Percentiles rank a stretch among this genome's conserved stretches.
Conservation (phyloP, 30 jellyfish, hydroid and myxozoan genomes). For the Morbakka virulenta region DNA sequence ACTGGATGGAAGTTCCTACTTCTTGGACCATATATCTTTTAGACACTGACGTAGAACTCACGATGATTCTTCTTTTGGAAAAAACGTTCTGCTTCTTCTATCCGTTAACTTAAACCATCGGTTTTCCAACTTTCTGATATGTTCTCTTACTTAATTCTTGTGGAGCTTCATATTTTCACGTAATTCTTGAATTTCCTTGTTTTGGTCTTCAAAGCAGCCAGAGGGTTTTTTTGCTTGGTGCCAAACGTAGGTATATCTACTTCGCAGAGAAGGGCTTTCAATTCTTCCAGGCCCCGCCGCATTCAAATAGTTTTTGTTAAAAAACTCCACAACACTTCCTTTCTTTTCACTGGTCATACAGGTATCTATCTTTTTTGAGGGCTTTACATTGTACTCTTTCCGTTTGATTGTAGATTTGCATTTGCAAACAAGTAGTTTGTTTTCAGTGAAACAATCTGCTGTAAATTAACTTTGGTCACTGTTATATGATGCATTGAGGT, state of each 20-base stretch:
- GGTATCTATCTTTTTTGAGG: conserved; percentile 20
- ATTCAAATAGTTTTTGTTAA: conserved; percentile 10
- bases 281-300: conserved; percentile 30
- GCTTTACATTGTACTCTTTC: too few relatives aligned
- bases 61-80: conserved; percentile 29
- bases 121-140: conserved; percentile 36
- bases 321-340: not conserved
- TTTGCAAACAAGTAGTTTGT: conserved; percentile 16
- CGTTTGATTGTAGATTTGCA: conserved; percentile 14
- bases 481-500: too few relatives aligned
- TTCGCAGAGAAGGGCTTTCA: not conserved
- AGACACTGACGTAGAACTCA: conserved; percentile 49
- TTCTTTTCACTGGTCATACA: conserved; percentile 7
- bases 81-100: conserved; percentile 62
- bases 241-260: conserved; percentile 18
- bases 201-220: too few relatives aligned
- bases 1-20: conserved; percentile 30
- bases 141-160: conserved; percentile 7
- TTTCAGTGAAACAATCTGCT: conserved; percentile 39
- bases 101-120: conserved; percentile 41
- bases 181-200: too few relatives aligned
- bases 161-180: conserved; percentile 19
- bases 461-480: too few relatives aligned
- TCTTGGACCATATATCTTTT: conserved; percentile 66
- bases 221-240: too few relatives aligned